phyloP scores from a whole-genome alignment of 2,113 vertebrate species.

The Plestiodon gilberti region DNA sequence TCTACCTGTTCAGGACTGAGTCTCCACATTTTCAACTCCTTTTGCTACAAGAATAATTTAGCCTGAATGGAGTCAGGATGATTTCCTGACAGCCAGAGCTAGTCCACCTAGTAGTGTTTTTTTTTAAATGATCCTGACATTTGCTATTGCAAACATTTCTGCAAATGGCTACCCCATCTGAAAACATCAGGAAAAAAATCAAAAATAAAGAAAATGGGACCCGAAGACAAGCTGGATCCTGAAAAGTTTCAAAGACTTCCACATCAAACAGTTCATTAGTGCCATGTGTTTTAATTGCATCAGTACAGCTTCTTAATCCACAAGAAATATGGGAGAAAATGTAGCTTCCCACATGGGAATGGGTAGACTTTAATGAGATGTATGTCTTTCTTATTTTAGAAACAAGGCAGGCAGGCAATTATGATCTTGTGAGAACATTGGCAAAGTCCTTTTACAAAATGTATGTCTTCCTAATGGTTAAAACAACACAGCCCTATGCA shows the following conservation, averaged over 20 bases:
- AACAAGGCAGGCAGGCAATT: not conserved
- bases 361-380: slow-evolving; percentile 41
- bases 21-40: too few species aligned
- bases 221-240: slow-evolving; percentile 21
- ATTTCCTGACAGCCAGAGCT: too few species aligned
- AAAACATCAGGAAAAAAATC: not conserved
- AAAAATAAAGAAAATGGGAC: not conserved
- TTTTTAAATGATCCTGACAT: too few species aligned
- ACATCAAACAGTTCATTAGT: slow-evolving; percentile 53
- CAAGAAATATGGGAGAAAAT: slow-evolving; percentile 27
- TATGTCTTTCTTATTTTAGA: not conserved
- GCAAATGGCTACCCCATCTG: not conserved
- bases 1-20: too few species aligned
- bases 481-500: not conserved
- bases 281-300: slow-evolving; percentile 46
- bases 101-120: too few species aligned
- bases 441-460: slow-evolving; percentile 1
- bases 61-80: too few species aligned
- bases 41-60: too few species aligned
- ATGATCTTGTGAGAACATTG: accelerated
- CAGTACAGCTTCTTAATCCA: slow-evolving; percentile 44
- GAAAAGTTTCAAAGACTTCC: slow-evolving; percentile 49
- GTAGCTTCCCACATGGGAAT: slow-evolving; percentile 38
- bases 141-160: not conserved
- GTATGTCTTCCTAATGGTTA: not conserved